These are phyloP conservation scores for Sebastes nivosus DNA, from an alignment of 2,797 vertebrate genomes.

Conservation along the genomic window DNA sequence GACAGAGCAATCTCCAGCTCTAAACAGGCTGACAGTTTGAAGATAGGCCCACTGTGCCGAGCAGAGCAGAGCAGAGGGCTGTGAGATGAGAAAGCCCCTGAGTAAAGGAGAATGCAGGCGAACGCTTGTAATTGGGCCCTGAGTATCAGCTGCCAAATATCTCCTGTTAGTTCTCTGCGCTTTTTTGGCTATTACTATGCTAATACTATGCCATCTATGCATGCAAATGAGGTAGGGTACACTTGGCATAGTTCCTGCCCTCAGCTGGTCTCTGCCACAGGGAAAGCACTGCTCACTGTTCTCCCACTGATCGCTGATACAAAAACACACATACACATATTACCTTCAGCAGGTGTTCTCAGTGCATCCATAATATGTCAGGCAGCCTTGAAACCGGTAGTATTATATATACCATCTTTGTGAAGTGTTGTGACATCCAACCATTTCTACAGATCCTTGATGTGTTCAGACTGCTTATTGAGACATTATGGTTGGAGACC, in stretches of 20 bases:
- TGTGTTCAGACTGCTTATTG: background rate
- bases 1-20: constrained; percentile 52
- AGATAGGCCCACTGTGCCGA: constrained; percentile 71
- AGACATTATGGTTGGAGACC: background rate
- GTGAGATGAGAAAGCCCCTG: constrained; percentile 75
- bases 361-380: background rate
- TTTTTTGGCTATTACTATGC: constrained; percentile 64
- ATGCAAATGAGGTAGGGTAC: constrained; percentile 66
- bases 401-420: background rate
- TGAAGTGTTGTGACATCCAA: background rate
- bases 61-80: constrained; percentile 58
- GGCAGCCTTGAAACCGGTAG: background rate
- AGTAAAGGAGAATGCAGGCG: constrained; percentile 72
- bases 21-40: constrained; percentile 77
- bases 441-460: background rate
- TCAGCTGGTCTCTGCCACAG: constrained; percentile 53
- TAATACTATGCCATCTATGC: constrained; percentile 68
- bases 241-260: constrained; percentile 60
- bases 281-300: constrained; percentile 30
- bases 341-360: constrained; percentile 18
- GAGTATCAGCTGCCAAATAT: constrained; percentile 76
- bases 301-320: constrained; percentile 37
- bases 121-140: constrained; percentile 75
- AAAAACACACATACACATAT: constrained; percentile 34
- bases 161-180: constrained; percentile 66